These are phyloP conservation scores for Pegoplata infirma DNA, from an alignment of 2,888 invertebrate species.

Conservation along the genomic window DNA sequence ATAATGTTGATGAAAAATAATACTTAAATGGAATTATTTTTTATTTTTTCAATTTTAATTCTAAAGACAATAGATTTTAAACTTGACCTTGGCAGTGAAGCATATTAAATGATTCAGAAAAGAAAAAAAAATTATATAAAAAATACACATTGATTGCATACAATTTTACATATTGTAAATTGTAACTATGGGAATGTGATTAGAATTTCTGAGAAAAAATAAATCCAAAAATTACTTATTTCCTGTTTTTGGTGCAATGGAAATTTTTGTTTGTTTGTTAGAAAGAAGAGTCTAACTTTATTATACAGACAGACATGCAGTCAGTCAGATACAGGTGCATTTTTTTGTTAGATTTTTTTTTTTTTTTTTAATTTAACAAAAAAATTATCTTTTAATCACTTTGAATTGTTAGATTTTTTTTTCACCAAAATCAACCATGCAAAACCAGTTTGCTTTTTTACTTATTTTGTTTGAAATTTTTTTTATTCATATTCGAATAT, in stretches of 20 bases:
- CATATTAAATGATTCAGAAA: constrained; percentile 55
- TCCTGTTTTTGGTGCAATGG: constrained; percentile 50
- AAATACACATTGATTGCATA: too few species aligned
- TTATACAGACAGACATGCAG: too few species aligned
- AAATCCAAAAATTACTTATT: constrained; percentile 58
- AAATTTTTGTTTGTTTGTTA: constrained; percentile 4
- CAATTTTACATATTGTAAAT: constrained; percentile 42
- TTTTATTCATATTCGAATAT: constrained; percentile 55
- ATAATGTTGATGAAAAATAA: constrained; percentile 21
- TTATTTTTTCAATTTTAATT: too few species aligned
- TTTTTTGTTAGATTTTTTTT: constrained; percentile 22
- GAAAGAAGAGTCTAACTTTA: constrained; percentile 3
- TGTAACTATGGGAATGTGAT: constrained; percentile 50
- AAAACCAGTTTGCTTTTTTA: constrained; percentile 48
- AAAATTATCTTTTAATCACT: constrained; percentile 28
- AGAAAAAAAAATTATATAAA: constrained; percentile 5
- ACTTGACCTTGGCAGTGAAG: constrained; percentile 59
- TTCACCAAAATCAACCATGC: constrained; percentile 51
- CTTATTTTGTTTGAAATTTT: too few species aligned
- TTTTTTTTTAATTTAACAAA: not conserved
- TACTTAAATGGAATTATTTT: constrained; percentile 8
- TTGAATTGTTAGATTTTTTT: constrained; percentile 16
- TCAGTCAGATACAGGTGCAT: constrained; percentile 29
- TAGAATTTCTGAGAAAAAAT: constrained; percentile 47
- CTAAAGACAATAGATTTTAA: constrained; percentile 52